A percentile compares a stretch with the other conserved stretches of the same genome.
Evolutionary conservation across 2,888 invertebrate species (phyloP).

Genomic region (Gonocerus acuteangulatus): DNA sequence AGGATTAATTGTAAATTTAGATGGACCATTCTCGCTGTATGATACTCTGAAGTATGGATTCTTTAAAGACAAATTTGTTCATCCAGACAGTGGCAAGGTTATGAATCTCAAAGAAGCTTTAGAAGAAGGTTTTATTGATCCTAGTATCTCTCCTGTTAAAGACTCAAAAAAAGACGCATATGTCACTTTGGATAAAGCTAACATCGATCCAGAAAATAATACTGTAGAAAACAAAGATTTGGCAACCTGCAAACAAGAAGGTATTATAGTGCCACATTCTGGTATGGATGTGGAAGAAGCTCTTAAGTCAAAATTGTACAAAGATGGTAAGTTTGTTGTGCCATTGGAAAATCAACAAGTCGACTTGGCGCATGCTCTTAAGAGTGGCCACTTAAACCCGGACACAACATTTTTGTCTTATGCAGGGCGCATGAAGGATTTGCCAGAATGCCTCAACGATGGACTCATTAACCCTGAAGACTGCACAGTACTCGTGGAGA

Average conservation of each 20-base stretch:
- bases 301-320: slow-evolving; percentile 65
- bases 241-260: slow-evolving; percentile 13
- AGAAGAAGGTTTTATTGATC: slow-evolving; percentile 66
- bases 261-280: slow-evolving; percentile 54
- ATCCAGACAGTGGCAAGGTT: slow-evolving; percentile 68
- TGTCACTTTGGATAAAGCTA: slow-evolving; percentile 62
- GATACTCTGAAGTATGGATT: slow-evolving; percentile 72
- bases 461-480: slow-evolving; percentile 68
- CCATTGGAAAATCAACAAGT: slow-evolving; percentile 65
- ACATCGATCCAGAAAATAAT: slow-evolving; percentile 54
- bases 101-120: slow-evolving; percentile 66
- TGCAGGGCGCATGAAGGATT: slow-evolving; percentile 61
- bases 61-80: slow-evolving; percentile 64
- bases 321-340: slow-evolving; percentile 74
- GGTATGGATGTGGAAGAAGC: slow-evolving; percentile 65
- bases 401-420: slow-evolving; percentile 50
- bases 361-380: slow-evolving; percentile 64
- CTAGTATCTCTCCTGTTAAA: slow-evolving; percentile 66
- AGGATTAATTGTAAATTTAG: slow-evolving; percentile 77
- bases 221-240: slow-evolving; percentile 47
- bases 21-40: slow-evolving; percentile 72
- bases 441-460: slow-evolving; percentile 67
- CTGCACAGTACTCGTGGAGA: slow-evolving; percentile 47
- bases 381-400: slow-evolving; percentile 62
- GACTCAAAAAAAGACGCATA: slow-evolving; percentile 60